phyloP scores from a whole-genome alignment of 2,113 vertebrate species.

The Conger conger region DNA sequence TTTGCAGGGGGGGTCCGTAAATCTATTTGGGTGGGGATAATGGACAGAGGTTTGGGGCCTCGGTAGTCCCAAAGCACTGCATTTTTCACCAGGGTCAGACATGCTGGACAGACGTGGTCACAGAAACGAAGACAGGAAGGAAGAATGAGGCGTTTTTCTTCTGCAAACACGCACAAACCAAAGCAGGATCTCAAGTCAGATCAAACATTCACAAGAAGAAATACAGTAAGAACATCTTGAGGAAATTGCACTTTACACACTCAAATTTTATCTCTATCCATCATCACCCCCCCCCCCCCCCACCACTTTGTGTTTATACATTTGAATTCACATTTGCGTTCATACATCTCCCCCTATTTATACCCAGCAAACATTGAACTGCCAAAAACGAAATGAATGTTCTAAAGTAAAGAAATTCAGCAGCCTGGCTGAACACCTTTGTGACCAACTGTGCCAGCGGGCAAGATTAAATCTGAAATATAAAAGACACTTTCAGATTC shows the following conservation, averaged over 20 bases:
- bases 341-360: not conserved
- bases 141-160: not conserved
- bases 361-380: not conserved
- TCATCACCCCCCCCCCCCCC: not conserved
- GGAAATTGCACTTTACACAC: not conserved
- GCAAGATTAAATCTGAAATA: not conserved
- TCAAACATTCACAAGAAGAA: conserved; percentile 24
- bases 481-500: not conserved
- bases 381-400: not conserved
- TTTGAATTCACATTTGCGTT: conserved; percentile 9
- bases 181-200: not conserved
- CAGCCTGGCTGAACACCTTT: not conserved
- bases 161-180: not conserved
- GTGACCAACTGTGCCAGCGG: not conserved
- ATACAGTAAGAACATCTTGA: not conserved
- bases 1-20: not conserved
- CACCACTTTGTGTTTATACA: not conserved
- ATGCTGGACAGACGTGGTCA: not conserved
- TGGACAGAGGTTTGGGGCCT: conserved; percentile 48
- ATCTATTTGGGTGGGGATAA: conserved; percentile 47
- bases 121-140: not conserved
- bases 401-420: not conserved
- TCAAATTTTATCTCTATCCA: conserved; percentile 4
- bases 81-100: conserved; percentile 38
- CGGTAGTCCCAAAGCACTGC: conserved; percentile 30